Conservation (phyloP, 2,888 invertebrate species). For the Ptychoptera albimana region DNA sequence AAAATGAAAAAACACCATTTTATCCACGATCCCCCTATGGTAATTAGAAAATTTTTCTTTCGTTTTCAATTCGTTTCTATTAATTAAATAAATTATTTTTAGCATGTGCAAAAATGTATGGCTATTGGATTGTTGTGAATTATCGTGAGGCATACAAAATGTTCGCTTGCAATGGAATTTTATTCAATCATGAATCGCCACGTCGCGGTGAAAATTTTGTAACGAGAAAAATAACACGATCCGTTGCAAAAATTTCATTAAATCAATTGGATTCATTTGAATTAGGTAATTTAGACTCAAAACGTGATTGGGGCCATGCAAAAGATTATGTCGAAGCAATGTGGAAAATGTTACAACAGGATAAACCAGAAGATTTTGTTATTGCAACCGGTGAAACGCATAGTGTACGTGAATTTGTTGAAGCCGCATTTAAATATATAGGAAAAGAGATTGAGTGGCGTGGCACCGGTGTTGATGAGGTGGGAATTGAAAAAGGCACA, state of each 20-base stretch:
- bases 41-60: constrained; percentile 30
- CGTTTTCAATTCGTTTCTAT: constrained; percentile 4
- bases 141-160: constrained; percentile 91
- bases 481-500: constrained; percentile 47
- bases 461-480: constrained; percentile 70
- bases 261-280: constrained; percentile 74
- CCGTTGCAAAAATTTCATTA: constrained; percentile 89
- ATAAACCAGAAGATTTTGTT: constrained; percentile 86
- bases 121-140: constrained; percentile 91
- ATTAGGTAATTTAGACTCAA: constrained; percentile 87
- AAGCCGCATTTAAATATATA: constrained; percentile 72
- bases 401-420: constrained; percentile 93
- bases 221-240: constrained; percentile 92
- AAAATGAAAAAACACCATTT: constrained; percentile 88
- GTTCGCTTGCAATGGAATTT: constrained; percentile 90
- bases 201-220: constrained; percentile 96
- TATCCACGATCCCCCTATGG: constrained; percentile 95
- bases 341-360: constrained; percentile 98
- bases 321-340: constrained; percentile 97
- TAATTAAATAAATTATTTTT: constrained; percentile 7
- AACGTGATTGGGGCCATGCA: constrained; percentile 97
- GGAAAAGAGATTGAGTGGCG: constrained; percentile 74
- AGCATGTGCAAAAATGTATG: constrained; percentile 93
- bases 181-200: constrained; percentile 95
- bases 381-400: constrained; percentile 92